phyloP scores from a whole-genome alignment of 37 sponge, comb jelly and placozoan species.

The Aphrocallistes beatrix region DNA sequence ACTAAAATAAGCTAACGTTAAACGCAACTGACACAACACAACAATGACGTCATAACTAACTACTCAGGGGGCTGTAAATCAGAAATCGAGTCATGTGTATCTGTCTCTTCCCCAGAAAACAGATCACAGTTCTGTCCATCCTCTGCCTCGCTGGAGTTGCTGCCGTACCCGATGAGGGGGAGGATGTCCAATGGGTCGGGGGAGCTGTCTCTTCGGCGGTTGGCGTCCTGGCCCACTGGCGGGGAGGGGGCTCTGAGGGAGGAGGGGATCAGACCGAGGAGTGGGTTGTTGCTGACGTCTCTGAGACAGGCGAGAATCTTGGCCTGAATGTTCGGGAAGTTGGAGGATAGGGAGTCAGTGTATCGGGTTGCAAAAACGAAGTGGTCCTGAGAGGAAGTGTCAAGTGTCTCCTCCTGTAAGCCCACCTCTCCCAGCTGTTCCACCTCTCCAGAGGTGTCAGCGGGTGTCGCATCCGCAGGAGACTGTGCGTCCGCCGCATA shows the following conservation, averaged over 20 bases:
- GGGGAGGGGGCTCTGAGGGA: not conserved
- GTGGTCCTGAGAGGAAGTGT: no score
- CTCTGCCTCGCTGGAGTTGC: not conserved
- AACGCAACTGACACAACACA: not conserved
- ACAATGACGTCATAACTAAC: not conserved
- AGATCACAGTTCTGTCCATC: not conserved
- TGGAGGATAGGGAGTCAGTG: slow-evolving; percentile 1
- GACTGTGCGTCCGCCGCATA: not conserved
- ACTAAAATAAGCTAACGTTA: no score
- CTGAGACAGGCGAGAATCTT: not conserved
- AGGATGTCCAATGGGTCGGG: not conserved
- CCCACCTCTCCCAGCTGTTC: not conserved
- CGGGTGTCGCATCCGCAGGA: no score
- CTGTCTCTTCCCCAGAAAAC: not conserved
- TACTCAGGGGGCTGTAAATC: not conserved
- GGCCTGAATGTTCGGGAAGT: not conserved
- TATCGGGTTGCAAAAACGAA: not conserved
- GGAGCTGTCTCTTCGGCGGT: no score
- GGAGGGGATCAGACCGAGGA: not conserved
- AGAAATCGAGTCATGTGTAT: not conserved
- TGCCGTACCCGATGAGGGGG: not conserved
- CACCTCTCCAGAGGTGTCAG: not conserved
- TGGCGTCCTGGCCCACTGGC: no score
- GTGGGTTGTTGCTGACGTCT: not conserved
- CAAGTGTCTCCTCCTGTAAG: not conserved